Percentiles rank a stretch among this genome's conserved stretches.
Conservation (phyloP, 1,140 invertebrate species). For the Aphaenogaster ashmeadi region DNA sequence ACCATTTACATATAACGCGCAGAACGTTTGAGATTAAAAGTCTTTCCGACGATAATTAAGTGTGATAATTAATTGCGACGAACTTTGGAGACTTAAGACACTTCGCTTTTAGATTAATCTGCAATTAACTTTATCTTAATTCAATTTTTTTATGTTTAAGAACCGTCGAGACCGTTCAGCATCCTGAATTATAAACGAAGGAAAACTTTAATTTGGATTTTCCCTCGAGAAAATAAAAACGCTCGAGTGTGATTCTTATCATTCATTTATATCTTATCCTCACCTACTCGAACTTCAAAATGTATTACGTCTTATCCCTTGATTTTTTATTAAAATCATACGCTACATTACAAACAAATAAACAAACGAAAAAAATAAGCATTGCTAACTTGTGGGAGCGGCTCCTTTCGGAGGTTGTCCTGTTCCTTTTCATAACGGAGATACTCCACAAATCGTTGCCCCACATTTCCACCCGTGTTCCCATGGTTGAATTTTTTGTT, state of each 20-base stretch:
- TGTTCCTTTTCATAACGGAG: conserved; percentile 15
- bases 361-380: neutral
- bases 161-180: neutral
- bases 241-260: neutral
- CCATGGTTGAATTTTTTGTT: conserved; percentile 19
- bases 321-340: neutral
- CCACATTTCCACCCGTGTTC: conserved; percentile 66
- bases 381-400: conserved; percentile 18
- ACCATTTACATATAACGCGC: neutral
- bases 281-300: neutral
- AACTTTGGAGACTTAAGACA: conserved; percentile 1
- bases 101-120: neutral
- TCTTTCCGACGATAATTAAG: neutral
- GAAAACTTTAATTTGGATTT: neutral
- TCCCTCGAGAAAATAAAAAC: neutral
- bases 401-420: neutral
- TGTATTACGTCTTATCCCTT: neutral
- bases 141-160: neutral
- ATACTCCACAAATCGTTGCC: conserved; percentile 78
- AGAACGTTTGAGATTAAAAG: neutral
- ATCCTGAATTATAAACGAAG: neutral
- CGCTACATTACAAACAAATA: neutral
- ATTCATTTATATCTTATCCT: conserved; percentile 33
- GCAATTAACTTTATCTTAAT: neutral
- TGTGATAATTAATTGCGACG: conserved; percentile 16